A percentile compares a stretch with the other conserved stretches of the same genome.
Conservation (phyloP, 2,113 vertebrate species). For the Clinocottus analis region DNA sequence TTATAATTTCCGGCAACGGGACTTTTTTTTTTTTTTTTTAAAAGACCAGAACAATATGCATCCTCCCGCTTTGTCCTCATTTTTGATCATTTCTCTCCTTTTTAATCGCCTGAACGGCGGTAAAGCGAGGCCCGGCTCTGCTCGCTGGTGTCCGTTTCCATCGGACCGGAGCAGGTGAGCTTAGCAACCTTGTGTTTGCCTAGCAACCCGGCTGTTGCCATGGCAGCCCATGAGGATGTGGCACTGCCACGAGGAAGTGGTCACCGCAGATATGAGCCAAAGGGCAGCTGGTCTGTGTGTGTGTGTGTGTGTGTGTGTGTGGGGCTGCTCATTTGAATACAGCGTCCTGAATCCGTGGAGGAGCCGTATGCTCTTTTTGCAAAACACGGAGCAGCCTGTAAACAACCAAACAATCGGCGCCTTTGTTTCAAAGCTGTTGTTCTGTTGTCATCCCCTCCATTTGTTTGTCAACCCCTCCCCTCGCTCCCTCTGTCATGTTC, state of each 20-base stretch:
- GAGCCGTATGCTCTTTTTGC: conserved; percentile 95
- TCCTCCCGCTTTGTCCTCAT: background rate
- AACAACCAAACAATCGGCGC: conserved; percentile 94
- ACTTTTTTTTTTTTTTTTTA: background rate
- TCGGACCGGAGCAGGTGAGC: conserved; percentile 50
- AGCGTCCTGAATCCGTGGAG: conserved; percentile 97
- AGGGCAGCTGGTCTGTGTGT: conserved; percentile 77
- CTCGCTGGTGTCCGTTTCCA: background rate
- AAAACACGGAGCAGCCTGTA: conserved; percentile 95
- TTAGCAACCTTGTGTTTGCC: conserved; percentile 74
- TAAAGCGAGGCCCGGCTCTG: background rate
- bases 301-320: conserved; percentile 48
- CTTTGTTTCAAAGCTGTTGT: conserved; percentile 93
- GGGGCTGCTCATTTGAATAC: conserved; percentile 96
- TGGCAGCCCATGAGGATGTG: conserved; percentile 78
- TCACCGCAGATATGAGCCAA: conserved; percentile 87
- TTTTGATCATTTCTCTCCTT: background rate
- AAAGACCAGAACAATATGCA: background rate
- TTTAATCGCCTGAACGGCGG: background rate
- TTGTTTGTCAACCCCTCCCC: conserved; percentile 60
- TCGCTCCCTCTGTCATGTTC: conserved; percentile 47
- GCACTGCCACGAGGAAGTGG: conserved; percentile 84
- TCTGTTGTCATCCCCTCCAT: conserved; percentile 77
- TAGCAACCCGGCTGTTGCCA: conserved; percentile 71
- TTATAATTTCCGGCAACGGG: background rate